These are phyloP conservation scores for Drosophila mimetica DNA, from an alignment of 2,888 invertebrate genomes.

Conservation along the genomic window DNA sequence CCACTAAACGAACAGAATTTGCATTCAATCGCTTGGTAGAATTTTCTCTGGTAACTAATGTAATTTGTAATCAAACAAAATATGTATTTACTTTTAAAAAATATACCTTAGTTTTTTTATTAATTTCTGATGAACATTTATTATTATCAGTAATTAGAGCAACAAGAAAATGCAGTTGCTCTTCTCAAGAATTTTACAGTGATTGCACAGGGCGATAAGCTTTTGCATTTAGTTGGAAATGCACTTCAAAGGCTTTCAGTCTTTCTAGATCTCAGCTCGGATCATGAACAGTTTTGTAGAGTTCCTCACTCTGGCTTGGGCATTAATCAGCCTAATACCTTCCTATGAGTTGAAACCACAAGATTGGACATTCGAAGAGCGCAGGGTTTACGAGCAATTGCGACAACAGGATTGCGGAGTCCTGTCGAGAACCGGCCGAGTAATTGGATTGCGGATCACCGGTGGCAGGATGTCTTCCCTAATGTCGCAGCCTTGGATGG, in stretches of 20 bases:
- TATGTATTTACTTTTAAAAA: no score
- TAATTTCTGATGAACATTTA: no score
- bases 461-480: slow-evolving; percentile 4
- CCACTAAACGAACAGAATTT: no score
- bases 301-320: background rate
- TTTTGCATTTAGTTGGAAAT: background rate
- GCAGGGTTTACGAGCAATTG: background rate
- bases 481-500: slow-evolving; percentile 23
- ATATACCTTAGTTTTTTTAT: no score
- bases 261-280: background rate
- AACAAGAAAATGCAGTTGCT: background rate
- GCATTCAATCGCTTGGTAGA: no score
- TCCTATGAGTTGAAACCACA: no score
- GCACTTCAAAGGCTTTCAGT: slow-evolving; percentile 4
- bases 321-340: background rate
- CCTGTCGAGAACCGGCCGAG: background rate
- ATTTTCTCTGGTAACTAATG: no score
- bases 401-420: slow-evolving; percentile 1
- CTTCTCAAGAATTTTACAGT: background rate
- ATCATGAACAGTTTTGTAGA: background rate
- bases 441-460: background rate
- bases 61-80: no score
- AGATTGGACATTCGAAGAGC: background rate
- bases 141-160: background rate
- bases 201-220: background rate